Evolutionary conservation across 2,888 invertebrate genomes (phyloP).

Genomic region (Diogma glabrata): DNA sequence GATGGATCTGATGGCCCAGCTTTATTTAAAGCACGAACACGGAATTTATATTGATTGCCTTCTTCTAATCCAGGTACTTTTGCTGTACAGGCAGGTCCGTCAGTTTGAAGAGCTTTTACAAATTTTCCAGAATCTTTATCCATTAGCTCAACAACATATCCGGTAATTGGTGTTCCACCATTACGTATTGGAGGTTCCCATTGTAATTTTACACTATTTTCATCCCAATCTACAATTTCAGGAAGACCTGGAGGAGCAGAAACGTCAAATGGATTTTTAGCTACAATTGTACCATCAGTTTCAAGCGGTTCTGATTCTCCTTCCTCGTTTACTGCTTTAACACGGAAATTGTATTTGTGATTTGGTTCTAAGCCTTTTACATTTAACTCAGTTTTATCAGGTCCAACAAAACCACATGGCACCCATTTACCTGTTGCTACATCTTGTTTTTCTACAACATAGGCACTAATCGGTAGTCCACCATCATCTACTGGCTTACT

Average conservation of each 20-base stretch:
- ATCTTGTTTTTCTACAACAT: constrained; percentile 92
- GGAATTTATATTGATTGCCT: constrained; percentile 92
- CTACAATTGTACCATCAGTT: constrained; percentile 75
- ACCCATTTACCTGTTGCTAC: constrained; percentile 76
- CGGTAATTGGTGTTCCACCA: constrained; percentile 88
- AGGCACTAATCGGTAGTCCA: constrained; percentile 81
- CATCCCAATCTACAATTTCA: constrained; percentile 82
- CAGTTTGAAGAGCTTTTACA: constrained; percentile 73
- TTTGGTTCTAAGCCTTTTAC: constrained; percentile 82
- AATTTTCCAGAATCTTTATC: constrained; percentile 76
- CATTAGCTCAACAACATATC: constrained; percentile 86
- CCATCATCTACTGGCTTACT: constrained; percentile 94
- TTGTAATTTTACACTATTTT: constrained; percentile 78
- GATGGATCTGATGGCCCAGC: constrained; percentile 88
- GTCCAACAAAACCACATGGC: constrained; percentile 73
- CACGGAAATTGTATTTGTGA: constrained; percentile 94
- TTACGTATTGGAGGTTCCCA: constrained; percentile 86
- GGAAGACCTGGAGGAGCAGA: constrained; percentile 83
- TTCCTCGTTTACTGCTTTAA: constrained; percentile 92
- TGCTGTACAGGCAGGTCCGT: constrained; percentile 74
- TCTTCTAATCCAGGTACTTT: constrained; percentile 83
- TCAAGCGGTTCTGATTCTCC: constrained; percentile 94
- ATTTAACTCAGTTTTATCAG: constrained; percentile 69
- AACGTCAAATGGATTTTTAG: constrained; percentile 94
- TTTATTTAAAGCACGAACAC: constrained; percentile 88